Conservation (phyloP, 2,113 vertebrate species). For the Danionella cerebrum region DNA sequence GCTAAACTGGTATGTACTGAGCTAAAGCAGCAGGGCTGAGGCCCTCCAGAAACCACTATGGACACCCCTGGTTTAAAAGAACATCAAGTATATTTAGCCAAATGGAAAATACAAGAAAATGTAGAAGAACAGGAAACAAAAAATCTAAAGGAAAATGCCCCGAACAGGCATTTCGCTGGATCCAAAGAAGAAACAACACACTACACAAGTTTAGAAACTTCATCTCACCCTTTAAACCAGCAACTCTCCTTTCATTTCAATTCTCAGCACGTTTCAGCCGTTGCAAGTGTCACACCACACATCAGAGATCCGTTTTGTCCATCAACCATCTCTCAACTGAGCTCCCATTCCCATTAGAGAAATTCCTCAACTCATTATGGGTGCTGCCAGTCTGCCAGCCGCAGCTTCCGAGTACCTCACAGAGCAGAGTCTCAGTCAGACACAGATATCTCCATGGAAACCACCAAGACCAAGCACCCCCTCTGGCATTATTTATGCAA, state of each 20-base stretch:
- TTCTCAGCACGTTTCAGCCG: not conserved
- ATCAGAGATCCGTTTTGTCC: not conserved
- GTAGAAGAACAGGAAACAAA: too few relatives aligned
- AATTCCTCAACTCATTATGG: constrained; percentile 48
- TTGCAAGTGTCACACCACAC: not conserved
- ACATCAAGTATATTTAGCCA: too few relatives aligned
- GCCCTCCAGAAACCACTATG: too few relatives aligned
- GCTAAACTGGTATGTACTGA: too few relatives aligned
- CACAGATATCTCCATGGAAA: constrained; percentile 81
- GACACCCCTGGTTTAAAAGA: too few relatives aligned
- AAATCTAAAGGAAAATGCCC: too few relatives aligned
- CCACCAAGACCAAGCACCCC: constrained; percentile 58
- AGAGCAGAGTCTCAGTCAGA: constrained; percentile 66
- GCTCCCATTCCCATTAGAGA: constrained; percentile 38
- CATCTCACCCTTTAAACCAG: not conserved
- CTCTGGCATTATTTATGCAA: constrained; percentile 63
- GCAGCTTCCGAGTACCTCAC: constrained; percentile 49
- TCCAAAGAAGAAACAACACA: not conserved
- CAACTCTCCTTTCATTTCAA: not conserved
- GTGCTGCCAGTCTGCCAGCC: constrained; percentile 44
- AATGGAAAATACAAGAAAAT: too few relatives aligned
- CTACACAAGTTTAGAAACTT: not conserved
- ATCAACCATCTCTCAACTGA: constrained; percentile 30
- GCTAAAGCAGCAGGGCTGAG: too few relatives aligned
- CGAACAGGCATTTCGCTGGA: too few relatives aligned